Base-by-base conservation (phyloP, 2,113 vertebrate species). In the Martes martes region DNA sequence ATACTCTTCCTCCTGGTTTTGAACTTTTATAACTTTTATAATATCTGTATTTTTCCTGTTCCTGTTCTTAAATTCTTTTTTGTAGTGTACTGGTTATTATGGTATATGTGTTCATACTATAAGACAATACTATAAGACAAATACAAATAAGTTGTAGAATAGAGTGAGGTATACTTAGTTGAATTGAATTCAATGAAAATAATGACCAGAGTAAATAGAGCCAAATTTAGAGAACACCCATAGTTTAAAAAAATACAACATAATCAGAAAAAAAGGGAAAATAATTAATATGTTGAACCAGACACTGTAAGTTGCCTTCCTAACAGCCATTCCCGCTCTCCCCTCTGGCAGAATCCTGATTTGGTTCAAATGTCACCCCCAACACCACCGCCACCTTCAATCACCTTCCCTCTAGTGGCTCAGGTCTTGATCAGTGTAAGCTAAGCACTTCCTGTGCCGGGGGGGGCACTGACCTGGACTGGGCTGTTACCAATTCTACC, bases 181-280 rank as follows among this genome's bases (percentile, higher is more conserved):
- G 50, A 69, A 50, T 50, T 88, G 24, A 96, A 91, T 1, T 55
- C 74, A 95, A 92, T 39, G 84, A 84, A 91, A 95, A 87, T 95
- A 95, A 88, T 69, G 69, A 84, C 45, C 50, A 88, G 15, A 71
- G 45, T 81, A 89, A 89, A 95, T 36, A 61, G 21, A 94, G 42
- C 23, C 84, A 95, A 50, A 89, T 67, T 86, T 83, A 89, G 59
- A 89, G 69, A 92, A 82, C n/a, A 21, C 67, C 74, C 69, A 36
- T 4, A n/a, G 69, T 67, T 74, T 45, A 74, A 73, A 89, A 73
- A 81, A 89, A 81, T 23, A 76, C 7, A 61, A 92, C 9, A 52
- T 36, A 71, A 39, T n/a, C 63, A 65, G 65, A 78, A 13, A 79
- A 97, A 96, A 89, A 86, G 6, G 31, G n/a, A n/a, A 92, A 94